Evolutionary conservation across 2,888 invertebrate species (phyloP).

Genomic region (Glaucopsyche alexis): DNA sequence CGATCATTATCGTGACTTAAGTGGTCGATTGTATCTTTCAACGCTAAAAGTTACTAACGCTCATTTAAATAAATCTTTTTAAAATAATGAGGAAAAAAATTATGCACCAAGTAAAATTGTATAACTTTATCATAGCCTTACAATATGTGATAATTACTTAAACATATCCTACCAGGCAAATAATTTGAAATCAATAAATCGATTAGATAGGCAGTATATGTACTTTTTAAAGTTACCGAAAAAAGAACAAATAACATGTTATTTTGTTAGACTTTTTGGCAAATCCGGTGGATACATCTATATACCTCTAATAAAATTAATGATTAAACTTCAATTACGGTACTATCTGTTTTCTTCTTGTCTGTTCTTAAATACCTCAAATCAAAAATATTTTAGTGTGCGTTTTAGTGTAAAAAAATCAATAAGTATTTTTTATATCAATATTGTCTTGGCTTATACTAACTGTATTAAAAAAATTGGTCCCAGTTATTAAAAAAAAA

Average conservation of each 20-base stretch:
- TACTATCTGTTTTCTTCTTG: too few relatives aligned
- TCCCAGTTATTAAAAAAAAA: slow-evolving; percentile 18
- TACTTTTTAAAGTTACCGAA: too few relatives aligned
- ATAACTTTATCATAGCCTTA: slow-evolving; percentile 29
- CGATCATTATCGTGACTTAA: too few relatives aligned
- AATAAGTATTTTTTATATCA: background rate
- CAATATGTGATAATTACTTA: background rate
- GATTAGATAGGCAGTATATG: too few relatives aligned
- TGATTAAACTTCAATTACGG: background rate
- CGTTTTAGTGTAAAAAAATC: background rate
- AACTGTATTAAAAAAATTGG: slow-evolving; percentile 1
- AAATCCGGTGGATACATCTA: slow-evolving; percentile 12
- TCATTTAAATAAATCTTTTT: slow-evolving; percentile 30
- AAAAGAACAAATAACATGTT: background rate
- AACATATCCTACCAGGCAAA: background rate
- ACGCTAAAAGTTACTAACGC: slow-evolving; percentile 18
- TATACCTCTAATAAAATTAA: background rate
- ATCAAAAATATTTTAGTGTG: background rate
- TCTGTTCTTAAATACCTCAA: background rate
- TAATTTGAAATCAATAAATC: too few relatives aligned
- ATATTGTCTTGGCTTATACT: slow-evolving; percentile 18
- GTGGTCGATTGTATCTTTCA: background rate
- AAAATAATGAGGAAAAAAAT: slow-evolving; percentile 49
- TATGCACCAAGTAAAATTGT: slow-evolving; percentile 58
- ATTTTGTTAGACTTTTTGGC: slow-evolving; percentile 15